Evolutionary conservation across 2,888 invertebrate species (phyloP), one percentile per base, ranked within the genome.

Genomic region (Oscheius onirici): DNA sequence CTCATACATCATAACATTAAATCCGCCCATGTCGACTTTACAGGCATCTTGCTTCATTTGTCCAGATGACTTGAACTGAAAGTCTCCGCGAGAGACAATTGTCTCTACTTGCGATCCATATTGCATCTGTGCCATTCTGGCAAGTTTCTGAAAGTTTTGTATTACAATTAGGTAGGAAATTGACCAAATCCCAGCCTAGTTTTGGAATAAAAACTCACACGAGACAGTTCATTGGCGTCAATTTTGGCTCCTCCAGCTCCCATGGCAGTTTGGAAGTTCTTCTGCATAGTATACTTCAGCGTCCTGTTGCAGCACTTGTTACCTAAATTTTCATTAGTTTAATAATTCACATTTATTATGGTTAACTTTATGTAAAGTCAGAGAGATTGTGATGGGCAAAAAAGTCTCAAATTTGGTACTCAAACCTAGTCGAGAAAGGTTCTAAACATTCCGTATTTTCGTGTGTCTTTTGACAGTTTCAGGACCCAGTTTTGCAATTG

Each of bases 231-330:
- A 17, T 58, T 24, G 15, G 58, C 41, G 20, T 58, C 58, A 40
- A 58, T 34, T 6, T 43, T 28, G 41, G 58, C 20, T 11, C 20
- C 40, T 3, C 41, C 58, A 11, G 41, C 41, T n/a, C 41, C 41
- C 17, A 41, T 40, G 11, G 34, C n/a, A 15, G 10, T 17, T 11
- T 58, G 58, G 22, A 58, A 41, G 17, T 40, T 58, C 40, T 58
- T 58, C n/a, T 40, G 15, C 11, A 58, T 41, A 22, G 58, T n/a
- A 41, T 58, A 58, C 11, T 22, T n/a, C 1, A 58, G 40, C 3
- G 58, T 58, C 17, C 41, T n/a, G 41, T 58, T 58, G 22, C 58
- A 58, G 17, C 58, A 58, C 40, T 46, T 46, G 46, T 20, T 20
- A 46, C 46, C 46, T 46, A 13, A 46, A 46, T 51, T 51, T 51